Conservation (phyloP, 2,113 vertebrate species). For the Brienomyrus longianalis region DNA sequence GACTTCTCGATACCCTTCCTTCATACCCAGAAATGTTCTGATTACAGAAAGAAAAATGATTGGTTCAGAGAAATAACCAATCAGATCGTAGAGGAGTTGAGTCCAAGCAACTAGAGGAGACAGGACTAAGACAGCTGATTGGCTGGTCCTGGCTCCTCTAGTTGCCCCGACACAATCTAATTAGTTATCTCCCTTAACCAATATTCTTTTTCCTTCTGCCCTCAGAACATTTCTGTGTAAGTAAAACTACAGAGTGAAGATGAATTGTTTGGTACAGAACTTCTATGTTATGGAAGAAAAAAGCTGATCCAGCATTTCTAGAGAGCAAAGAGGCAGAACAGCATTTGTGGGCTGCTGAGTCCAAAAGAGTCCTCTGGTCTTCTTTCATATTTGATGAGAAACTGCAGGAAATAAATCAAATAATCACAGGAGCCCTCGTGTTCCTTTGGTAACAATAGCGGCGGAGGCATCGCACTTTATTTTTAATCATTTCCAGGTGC, state of each 20-base stretch:
- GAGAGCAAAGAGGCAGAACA: constrained; percentile 8
- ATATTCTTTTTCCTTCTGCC: too few species aligned
- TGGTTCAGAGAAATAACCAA: too few species aligned
- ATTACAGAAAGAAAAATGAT: too few species aligned
- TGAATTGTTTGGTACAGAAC: background rate
- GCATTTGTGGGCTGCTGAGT: constrained; percentile 11
- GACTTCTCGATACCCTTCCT: background rate
- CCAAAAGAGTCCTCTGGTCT: constrained; percentile 16
- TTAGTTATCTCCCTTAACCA: too few species aligned
- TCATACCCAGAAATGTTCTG: background rate
- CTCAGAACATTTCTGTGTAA: too few species aligned
- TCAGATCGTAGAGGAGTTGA: too few species aligned
- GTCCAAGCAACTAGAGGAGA: too few species aligned
- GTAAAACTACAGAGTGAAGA: background rate
- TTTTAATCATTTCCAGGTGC: constrained; percentile 66
- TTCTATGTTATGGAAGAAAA: background rate
- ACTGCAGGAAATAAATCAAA: constrained; percentile 16
- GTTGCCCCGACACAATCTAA: too few species aligned
- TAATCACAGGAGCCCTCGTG: constrained; percentile 1
- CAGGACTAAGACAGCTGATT: too few species aligned
- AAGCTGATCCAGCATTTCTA: background rate
- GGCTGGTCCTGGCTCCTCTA: too few species aligned
- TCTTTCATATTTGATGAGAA: constrained; percentile 31
- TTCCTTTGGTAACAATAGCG: constrained; percentile 22
- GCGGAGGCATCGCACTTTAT: constrained; percentile 33